A percentile compares a stretch with the other conserved stretches of the same genome.
phyloP scores from a whole-genome alignment of 2,797 vertebrate genomes.

The Girardinus metallicus region DNA sequence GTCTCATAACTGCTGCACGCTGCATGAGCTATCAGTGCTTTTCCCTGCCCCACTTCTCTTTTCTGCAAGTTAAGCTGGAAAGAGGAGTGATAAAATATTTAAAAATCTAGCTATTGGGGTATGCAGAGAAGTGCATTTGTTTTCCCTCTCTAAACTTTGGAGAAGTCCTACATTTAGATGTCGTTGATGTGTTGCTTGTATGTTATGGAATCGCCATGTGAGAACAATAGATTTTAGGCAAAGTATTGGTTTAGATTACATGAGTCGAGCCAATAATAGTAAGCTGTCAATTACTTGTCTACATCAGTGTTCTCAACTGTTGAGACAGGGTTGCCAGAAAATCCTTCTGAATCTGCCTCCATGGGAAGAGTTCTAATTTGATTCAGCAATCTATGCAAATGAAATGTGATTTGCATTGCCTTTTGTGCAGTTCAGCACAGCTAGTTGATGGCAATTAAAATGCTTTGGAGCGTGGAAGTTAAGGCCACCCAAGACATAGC shows the following conservation, averaged over 20 bases:
- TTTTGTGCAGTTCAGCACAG: conserved; percentile 47
- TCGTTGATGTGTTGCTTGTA: conserved; percentile 18
- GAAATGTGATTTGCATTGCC: conserved; percentile 52
- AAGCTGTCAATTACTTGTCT: conserved; percentile 41
- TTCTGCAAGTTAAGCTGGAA: conserved; percentile 77
- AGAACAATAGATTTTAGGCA: conserved; percentile 1
- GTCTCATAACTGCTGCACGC: conserved; percentile 63
- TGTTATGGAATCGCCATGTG: conserved; percentile 12
- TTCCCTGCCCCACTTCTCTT: conserved; percentile 55
- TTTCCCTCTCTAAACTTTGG: conserved; percentile 9
- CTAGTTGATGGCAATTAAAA: conserved; percentile 55
- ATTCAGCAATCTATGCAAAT: conserved; percentile 68
- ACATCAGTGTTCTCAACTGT: conserved; percentile 35
- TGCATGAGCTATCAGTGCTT: conserved; percentile 56
- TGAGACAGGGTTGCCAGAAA: conserved; percentile 32
- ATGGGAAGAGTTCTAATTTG: conserved; percentile 57
- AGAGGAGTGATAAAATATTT: conserved; percentile 71
- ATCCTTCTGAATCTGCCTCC: conserved; percentile 44
- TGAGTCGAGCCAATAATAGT: conserved; percentile 18
- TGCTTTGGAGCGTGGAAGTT: conserved; percentile 24
- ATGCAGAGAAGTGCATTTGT: conserved; percentile 51
- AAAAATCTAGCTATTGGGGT: conserved; percentile 52
- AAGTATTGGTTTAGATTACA: conserved; percentile 20
- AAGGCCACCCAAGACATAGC: conserved; percentile 25
- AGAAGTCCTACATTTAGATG: conserved; percentile 21